Evolutionary conservation across 2,797 vertebrate genomes (phyloP).

Genomic region (Catharus ustulatus): DNA sequence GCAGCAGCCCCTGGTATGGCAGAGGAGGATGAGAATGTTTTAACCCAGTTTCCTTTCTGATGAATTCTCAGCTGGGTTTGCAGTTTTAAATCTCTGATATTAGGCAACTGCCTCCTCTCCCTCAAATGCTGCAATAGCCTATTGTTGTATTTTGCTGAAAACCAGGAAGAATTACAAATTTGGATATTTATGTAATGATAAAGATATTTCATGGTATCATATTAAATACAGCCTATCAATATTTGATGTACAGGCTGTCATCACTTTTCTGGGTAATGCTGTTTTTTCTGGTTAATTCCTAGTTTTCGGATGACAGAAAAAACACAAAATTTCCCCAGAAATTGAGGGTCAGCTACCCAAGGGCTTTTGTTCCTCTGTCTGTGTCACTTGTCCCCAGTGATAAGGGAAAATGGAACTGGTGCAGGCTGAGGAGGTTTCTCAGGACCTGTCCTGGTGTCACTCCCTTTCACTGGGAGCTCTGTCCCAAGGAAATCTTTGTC

Average conservation of each 20-base stretch:
- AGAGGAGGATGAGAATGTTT: not conserved
- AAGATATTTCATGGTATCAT: not conserved
- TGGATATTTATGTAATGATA: not conserved
- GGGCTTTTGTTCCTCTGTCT: not conserved
- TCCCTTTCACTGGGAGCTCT: not conserved
- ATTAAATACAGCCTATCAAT: not conserved
- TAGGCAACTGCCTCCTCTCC: not conserved
- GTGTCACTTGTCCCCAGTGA: not conserved
- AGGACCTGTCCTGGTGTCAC: fast-evolving
- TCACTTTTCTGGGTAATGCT: not conserved
- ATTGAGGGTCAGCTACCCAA: not conserved
- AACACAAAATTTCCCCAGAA: not conserved
- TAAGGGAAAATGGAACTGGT: not conserved
- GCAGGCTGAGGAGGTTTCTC: not conserved
- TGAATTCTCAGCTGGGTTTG: not conserved
- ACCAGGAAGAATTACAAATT: not conserved
- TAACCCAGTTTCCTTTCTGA: not conserved
- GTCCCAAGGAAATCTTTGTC: not conserved
- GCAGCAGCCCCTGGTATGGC: not conserved
- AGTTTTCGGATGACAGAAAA: not conserved
- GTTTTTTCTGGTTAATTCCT: not conserved
- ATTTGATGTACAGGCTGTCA: not conserved
- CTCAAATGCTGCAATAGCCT: not conserved
- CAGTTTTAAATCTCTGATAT: not conserved
- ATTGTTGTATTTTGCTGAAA: not conserved